Conservation (phyloP, 53 echinoderm and acorn worm species). For the Astropecten irregularis region DNA sequence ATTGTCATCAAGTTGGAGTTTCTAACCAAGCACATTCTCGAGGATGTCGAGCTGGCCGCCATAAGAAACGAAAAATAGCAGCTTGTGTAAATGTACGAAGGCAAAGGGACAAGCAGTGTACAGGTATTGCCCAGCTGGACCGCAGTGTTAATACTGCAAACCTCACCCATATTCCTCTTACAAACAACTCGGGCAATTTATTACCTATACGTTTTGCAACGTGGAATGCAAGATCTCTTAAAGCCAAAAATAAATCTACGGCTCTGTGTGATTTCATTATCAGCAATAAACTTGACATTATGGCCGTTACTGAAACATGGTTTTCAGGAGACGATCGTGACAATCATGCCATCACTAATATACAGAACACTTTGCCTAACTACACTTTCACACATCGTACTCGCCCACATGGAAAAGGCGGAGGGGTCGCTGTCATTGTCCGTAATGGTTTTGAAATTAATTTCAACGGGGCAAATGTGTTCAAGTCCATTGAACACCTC, state of each 20-base stretch:
- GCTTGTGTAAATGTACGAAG: too few species aligned
- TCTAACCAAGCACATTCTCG: too few species aligned
- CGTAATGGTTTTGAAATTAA: slow-evolving; percentile 28
- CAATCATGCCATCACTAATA: background rate
- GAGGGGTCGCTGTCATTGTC: slow-evolving; percentile 35
- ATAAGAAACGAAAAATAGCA: too few species aligned
- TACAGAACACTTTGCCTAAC: slow-evolving; percentile 26
- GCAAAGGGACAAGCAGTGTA: too few species aligned
- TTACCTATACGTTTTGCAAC: slow-evolving; percentile 34
- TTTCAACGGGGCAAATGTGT: background rate
- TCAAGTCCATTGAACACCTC: slow-evolving; percentile 7
- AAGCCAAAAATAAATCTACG: slow-evolving; percentile 30
- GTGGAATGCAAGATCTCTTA: slow-evolving; percentile 65
- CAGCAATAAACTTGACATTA: background rate
- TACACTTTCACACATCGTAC: slow-evolving; percentile 8
- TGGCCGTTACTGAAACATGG: slow-evolving; percentile 29
- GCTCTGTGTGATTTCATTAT: slow-evolving; percentile 44
- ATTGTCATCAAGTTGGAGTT: too few species aligned
- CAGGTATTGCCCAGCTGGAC: too few species aligned
- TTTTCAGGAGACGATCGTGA: background rate
- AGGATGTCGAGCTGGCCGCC: too few species aligned
- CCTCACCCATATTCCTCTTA: too few species aligned
- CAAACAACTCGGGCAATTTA: too few species aligned
- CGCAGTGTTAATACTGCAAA: too few species aligned
- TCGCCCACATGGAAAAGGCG: slow-evolving; percentile 22